phyloP scores from a whole-genome alignment of 2,113 vertebrate species.

The Spea bombifrons region DNA sequence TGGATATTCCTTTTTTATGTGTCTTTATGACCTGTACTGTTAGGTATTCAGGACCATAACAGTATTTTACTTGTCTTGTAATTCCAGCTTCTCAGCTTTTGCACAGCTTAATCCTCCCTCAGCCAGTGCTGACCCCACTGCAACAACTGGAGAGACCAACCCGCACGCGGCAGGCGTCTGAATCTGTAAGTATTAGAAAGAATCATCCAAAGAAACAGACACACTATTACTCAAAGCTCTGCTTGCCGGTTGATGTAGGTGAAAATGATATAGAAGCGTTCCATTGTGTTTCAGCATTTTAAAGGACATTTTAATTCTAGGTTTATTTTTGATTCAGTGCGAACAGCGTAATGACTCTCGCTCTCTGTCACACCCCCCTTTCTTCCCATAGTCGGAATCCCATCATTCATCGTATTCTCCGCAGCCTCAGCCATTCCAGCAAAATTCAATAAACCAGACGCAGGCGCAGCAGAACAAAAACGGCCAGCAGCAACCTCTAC shows the following conservation, averaged over 20 bases:
- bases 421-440: constrained; percentile 78
- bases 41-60: too few relatives aligned
- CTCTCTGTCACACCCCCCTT: too few relatives aligned
- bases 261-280: too few relatives aligned
- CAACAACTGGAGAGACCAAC: constrained; percentile 71
- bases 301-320: too few relatives aligned
- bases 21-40: too few relatives aligned
- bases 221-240: too few relatives aligned
- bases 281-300: too few relatives aligned
- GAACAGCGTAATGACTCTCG: too few relatives aligned
- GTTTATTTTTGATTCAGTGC: too few relatives aligned
- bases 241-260: too few relatives aligned
- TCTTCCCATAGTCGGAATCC: constrained; percentile 80
- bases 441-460: constrained; percentile 76
- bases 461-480: constrained; percentile 75
- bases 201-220: too few relatives aligned
- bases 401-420: constrained; percentile 88
- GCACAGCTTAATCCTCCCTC: constrained; percentile 77
- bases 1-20: too few relatives aligned
- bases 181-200: constrained; percentile 81
- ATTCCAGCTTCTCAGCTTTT: constrained; percentile 81
- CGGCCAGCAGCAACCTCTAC: constrained; percentile 66
- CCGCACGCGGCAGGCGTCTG: constrained; percentile 83
- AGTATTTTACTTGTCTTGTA: constrained; percentile 19
- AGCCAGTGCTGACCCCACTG: constrained; percentile 77